Percentiles rank a stretch among this genome's conserved stretches.
phyloP scores from a whole-genome alignment of 1,140 invertebrate species.

The Paralvinella palmiformis region DNA sequence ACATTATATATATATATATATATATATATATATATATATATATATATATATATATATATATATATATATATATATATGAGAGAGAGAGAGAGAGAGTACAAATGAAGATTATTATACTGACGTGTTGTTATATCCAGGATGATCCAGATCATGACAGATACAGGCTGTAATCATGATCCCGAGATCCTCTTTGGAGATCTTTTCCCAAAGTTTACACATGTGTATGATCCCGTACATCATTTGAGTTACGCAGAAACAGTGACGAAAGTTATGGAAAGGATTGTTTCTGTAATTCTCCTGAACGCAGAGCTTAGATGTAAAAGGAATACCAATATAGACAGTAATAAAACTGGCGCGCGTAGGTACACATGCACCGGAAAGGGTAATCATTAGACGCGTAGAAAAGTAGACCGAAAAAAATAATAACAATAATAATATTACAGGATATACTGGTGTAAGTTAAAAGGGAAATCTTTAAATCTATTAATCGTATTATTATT shows the following conservation, averaged over 20 bases:
- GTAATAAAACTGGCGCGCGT: neutral
- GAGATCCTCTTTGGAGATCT: conserved; percentile 69
- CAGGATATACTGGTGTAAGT: neutral
- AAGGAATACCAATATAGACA: neutral
- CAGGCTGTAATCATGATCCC: conserved; percentile 74
- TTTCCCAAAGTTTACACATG: conserved; percentile 58
- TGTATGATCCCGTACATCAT: conserved; percentile 66
- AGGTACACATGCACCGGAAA: no score
- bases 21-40: neutral
- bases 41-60: no score
- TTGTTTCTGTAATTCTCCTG: conserved; percentile 86
- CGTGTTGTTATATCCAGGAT: conserved; percentile 54
- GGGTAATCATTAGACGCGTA: neutral
- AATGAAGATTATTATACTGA: no score
- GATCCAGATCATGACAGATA: conserved; percentile 61
- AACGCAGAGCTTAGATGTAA: conserved; percentile 53
- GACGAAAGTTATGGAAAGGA: conserved; percentile 84
- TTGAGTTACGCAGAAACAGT: conserved; percentile 84
- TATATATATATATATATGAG: no score
- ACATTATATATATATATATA: no score
- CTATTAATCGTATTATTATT: no score
- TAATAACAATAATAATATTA: neutral
- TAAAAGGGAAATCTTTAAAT: no score
- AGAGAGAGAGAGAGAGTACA: no score
- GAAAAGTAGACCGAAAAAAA: neutral